Base-by-base conservation (phyloP, 2,888 invertebrate species). In the Caenorhabditis parvicauda region DNA sequence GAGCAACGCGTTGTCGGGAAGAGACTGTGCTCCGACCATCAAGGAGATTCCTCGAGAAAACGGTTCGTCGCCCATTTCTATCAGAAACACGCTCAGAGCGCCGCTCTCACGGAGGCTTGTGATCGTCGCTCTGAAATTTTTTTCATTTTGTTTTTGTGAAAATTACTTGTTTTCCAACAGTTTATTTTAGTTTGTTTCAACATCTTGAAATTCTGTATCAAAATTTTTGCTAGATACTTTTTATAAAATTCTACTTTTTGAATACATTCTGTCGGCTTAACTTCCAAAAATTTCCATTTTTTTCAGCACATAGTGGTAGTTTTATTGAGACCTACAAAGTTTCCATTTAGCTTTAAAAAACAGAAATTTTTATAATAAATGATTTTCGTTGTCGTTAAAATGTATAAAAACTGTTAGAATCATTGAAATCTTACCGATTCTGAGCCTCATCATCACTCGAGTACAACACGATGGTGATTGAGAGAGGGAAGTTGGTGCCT, bases 11-110 rank as follows among this genome's bases (percentile, higher is more conserved):
- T 88, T 86, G 41, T 86, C 84, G 0, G 85, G 83, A 41, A 82
- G 80, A 35, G 70, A 43, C 17, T 63, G 90, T 2, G 89, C 87
- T 0, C 91, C 94, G 48, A 87, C 85, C 59, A 91, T 89, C 2
- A 95, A 82, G 0, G 92, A 93, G 41, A 87, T 86, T 0, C 90
- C 93, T 66, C 93, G 85, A 0, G 91, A 89, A 82, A 94, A 94
- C 14, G 59, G 28, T 35, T 47, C 63, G 29, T 67, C 49, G 54
- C 67, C 64, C 81, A 83, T 71, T 25, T 76, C 74, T 24, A 80
- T 58, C 14, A 74, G 59, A 3, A 45, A 38, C 1, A 69, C 65
- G 3, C 53, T 48, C 14, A 69, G 61, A 3, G 49, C 24, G 22
- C 3, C 5, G 25, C 52, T 64, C 4, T 44, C 43, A 6, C 62